phyloP scores from a whole-genome alignment of 2,113 vertebrate genomes.

The Mobula birostris region DNA sequence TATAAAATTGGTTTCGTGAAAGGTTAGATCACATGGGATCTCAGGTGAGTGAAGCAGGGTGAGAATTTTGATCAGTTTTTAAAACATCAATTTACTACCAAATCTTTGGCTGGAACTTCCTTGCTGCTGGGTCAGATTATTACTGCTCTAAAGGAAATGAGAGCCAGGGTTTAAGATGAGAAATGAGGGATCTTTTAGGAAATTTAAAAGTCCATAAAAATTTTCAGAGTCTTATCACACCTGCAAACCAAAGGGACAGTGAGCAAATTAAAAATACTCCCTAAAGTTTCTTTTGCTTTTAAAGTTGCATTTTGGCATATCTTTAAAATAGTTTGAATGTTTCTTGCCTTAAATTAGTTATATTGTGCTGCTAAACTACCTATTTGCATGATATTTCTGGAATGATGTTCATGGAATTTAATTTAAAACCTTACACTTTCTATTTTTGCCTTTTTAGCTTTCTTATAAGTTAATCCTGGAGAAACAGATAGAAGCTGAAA shows the following conservation, averaged over 20 bases:
- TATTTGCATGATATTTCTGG: neutral
- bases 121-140: neutral
- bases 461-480: conserved; percentile 71
- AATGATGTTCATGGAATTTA: neutral
- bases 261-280: neutral
- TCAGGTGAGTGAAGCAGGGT: too few relatives aligned
- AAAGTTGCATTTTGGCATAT: neutral
- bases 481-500: neutral
- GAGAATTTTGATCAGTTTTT: neutral
- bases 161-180: neutral
- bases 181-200: neutral
- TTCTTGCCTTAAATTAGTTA: neutral
- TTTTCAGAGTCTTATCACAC: neutral
- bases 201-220: neutral
- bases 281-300: neutral
- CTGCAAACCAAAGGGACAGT: neutral
- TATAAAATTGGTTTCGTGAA: too few relatives aligned
- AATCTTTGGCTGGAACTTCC: neutral
- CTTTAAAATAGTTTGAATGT: neutral
- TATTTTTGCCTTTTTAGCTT: conserved; percentile 65
- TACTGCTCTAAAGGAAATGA: neutral
- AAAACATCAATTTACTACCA: neutral
- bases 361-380: neutral
- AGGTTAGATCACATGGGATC: too few relatives aligned
- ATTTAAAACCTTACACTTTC: neutral